A percentile compares a stretch with the other conserved stretches of the same genome.
Conservation (phyloP, 1,140 invertebrate genomes). For the Trachymyrmex septentrionalis region DNA sequence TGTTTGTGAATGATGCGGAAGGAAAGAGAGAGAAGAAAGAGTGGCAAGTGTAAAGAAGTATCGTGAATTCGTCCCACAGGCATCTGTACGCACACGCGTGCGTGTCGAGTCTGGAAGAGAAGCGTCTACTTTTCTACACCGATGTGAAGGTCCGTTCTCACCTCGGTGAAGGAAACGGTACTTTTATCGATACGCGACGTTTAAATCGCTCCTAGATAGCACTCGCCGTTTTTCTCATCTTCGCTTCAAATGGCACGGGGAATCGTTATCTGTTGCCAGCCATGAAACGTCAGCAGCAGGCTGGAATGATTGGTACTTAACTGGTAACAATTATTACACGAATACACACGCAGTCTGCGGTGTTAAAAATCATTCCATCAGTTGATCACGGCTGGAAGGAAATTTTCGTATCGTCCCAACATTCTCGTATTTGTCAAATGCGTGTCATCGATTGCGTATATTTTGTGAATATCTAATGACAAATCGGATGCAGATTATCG, state of each 20-base stretch:
- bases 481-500: background rate
- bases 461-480: conserved; percentile 33
- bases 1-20: conserved; percentile 1
- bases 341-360: conserved; percentile 1
- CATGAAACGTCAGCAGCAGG: background rate
- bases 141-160: conserved; percentile 5
- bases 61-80: conserved; percentile 58
- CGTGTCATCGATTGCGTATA: background rate
- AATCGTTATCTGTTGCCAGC: conserved; percentile 22
- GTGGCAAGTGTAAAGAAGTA: conserved; percentile 13
- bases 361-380: conserved; percentile 16
- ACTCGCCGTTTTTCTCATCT: conserved; percentile 12
- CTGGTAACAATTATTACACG: background rate
- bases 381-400: conserved; percentile 11
- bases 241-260: background rate
- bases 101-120: background rate
- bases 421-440: background rate
- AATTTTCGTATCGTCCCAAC: background rate
- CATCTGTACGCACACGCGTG: conserved; percentile 50
- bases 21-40: conserved; percentile 15
- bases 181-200: conserved; percentile 35
- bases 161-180: conserved; percentile 18
- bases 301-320: conserved; percentile 32
- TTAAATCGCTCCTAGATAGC: background rate
- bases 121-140: background rate